Conservation (phyloP, 92 coral and sea anemone genomes). For the Diadumene lineata region DNA sequence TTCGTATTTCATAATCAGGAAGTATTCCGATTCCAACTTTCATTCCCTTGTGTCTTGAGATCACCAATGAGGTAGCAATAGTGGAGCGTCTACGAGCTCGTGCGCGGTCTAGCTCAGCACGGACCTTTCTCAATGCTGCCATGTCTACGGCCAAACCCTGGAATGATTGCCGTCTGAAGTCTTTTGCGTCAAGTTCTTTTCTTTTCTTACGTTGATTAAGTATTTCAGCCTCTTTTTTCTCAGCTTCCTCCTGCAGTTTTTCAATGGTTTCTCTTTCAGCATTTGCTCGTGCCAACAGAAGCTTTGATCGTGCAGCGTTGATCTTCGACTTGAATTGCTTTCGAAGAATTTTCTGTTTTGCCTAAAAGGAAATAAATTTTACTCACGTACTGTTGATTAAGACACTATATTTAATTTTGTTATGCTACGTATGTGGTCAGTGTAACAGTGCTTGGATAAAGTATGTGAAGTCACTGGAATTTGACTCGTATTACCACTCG, state of each 20-base stretch:
- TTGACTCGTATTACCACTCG: too few relatives aligned
- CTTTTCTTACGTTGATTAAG: conserved; percentile 54
- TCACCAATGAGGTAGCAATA: conserved; percentile 25
- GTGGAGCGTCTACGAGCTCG: conserved; percentile 61
- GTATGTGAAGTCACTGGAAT: too few relatives aligned
- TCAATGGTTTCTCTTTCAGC: conserved; percentile 68
- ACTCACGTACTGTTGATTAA: too few relatives aligned
- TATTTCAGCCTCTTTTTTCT: conserved; percentile 63
- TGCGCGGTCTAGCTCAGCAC: conserved; percentile 76
- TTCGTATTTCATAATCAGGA: conserved; percentile 60
- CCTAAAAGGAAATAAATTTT: too few relatives aligned
- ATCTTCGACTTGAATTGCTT: conserved; percentile 55
- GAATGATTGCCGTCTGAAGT: not conserved
- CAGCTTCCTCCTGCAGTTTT: conserved; percentile 64
- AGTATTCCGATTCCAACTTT: conserved; percentile 27
- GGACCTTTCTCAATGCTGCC: conserved; percentile 73
- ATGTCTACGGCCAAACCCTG: conserved; percentile 43
- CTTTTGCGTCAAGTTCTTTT: conserved; percentile 18
- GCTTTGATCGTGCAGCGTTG: conserved; percentile 43
- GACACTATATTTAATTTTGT: too few relatives aligned
- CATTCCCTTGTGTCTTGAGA: conserved; percentile 42
- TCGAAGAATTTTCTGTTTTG: conserved; percentile 53
- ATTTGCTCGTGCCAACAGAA: conserved; percentile 58
- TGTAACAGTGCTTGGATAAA: too few relatives aligned
- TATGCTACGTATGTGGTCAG: too few relatives aligned